Evolutionary conservation across 2,797 vertebrate genomes (phyloP).

Genomic region (Meriones psammophilus): DNA sequence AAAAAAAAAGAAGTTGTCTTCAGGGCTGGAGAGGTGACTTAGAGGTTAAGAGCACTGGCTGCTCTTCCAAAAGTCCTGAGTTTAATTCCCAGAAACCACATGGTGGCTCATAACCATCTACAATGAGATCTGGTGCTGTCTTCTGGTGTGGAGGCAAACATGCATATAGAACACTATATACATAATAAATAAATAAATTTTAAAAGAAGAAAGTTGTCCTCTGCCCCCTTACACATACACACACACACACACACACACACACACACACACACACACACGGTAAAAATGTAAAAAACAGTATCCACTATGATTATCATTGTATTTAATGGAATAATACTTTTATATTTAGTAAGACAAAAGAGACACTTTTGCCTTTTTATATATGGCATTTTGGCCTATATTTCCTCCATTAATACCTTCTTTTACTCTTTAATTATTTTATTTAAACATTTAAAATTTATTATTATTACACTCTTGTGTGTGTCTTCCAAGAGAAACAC

Average conservation of each 20-base stretch:
- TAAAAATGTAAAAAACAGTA: background rate
- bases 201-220: background rate
- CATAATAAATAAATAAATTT: too few species aligned
- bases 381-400: background rate
- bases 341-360: background rate
- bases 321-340: background rate
- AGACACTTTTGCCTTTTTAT: background rate
- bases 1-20: too few species aligned
- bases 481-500: background rate
- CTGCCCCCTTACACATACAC: background rate
- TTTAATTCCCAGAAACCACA: too few species aligned
- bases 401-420: background rate
- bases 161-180: too few species aligned
- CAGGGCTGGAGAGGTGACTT: too few species aligned
- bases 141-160: too few species aligned
- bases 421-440: slow-evolving; percentile 34
- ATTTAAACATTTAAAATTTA: background rate
- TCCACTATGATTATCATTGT: slow-evolving; percentile 3
- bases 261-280: background rate
- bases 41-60: too few species aligned
- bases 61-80: too few species aligned
- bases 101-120: too few species aligned
- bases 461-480: background rate
- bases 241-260: background rate
- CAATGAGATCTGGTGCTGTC: too few species aligned